Conservation (phyloP, 2,113 vertebrate genomes). For the Rhinoptilus africanus region DNA sequence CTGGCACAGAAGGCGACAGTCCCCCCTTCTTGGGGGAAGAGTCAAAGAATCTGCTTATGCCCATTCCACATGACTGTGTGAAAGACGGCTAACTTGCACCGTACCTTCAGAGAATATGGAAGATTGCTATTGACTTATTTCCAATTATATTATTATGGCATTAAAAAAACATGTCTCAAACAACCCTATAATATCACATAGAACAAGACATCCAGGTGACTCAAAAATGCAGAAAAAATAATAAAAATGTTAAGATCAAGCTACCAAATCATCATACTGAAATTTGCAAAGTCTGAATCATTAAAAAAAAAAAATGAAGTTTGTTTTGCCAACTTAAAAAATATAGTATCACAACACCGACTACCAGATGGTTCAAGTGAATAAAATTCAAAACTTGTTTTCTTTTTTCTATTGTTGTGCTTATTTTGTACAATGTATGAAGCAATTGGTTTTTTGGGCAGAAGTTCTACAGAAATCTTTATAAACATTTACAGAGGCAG, state of each 20-base stretch:
- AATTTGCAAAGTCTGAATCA: background rate
- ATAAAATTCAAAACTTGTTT: background rate
- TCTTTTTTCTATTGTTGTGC: background rate
- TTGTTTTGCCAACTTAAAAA: background rate
- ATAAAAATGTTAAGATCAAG: background rate
- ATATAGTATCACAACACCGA: background rate
- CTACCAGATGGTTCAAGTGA: background rate
- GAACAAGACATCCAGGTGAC: background rate
- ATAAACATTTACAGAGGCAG: background rate
- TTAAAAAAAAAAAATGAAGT: background rate
- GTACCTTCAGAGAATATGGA: background rate
- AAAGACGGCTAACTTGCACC: background rate
- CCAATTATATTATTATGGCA: background rate
- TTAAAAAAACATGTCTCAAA: background rate
- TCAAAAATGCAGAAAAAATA: background rate
- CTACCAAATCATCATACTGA: background rate
- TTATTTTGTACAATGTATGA: background rate
- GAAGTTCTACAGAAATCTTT: background rate
- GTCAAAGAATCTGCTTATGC: background rate
- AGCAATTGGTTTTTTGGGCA: rapidly evolving
- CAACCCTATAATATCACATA: background rate
- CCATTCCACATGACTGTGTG: background rate
- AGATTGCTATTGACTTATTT: background rate
- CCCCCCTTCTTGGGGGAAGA: background rate
- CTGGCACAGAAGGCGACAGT: background rate